Evolutionary conservation across 2,888 invertebrate species (phyloP), one percentile per base, ranked within the genome.

Genomic region (Oscheius myriophilus): DNA sequence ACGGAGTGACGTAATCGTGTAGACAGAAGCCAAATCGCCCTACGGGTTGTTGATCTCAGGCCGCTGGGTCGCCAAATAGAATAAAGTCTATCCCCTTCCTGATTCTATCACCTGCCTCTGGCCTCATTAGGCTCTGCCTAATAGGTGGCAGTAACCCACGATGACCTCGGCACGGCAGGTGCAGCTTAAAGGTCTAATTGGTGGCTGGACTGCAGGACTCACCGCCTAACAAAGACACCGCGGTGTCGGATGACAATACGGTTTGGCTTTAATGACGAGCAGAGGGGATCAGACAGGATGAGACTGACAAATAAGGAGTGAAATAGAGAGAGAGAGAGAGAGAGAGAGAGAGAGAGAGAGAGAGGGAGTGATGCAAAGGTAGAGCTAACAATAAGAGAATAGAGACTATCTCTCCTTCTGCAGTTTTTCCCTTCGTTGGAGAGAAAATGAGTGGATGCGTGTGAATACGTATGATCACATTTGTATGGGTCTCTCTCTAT

Each of bases 111-210:
- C 21, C 25, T 25, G 46, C n/a, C 51, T 21, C 51, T 51, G 51
- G 51, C 51, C 25, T 18, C 9, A 21, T 51, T 23, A 51, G 21
- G 25, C 21, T 41, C 18, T 18, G 7, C 58, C 61, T 61, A 61
- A 61, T 61, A 61, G 61, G 61, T 61, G 61, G 61, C 61, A 61
- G 61, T 61, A 61, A 61, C 61, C 49, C 26, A 23, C 41, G 49
- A 61, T 61, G 61, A 61, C 61, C 61, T 61, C 61, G 61, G 1
- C 46, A 61, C 26, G 49, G 23, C 61, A 61, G 61, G 61, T 61
- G 61, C 61, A 61, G 61, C 61, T 61, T 61, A 61, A 61, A 61
- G 49, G 18, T 21, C 61, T 49, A 49, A 61, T 49, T 61, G 26
- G 33, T 14, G 61, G 42, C 33, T 33, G 33, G 4, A 33, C 33